Base-by-base conservation (phyloP, 2,113 vertebrate genomes). In the Atrichornis clamosus region DNA sequence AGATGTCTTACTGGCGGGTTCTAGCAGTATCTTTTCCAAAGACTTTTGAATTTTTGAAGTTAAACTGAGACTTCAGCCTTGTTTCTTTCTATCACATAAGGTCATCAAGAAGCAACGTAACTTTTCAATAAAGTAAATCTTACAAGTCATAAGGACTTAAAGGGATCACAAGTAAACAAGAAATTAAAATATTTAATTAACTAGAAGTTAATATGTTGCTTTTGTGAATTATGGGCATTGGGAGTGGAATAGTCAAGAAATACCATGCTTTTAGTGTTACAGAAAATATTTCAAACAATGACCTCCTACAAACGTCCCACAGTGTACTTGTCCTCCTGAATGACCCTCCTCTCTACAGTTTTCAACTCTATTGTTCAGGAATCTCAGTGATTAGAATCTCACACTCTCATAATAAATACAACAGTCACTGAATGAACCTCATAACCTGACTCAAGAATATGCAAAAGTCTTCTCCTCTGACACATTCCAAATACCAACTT, bases 241-340 rank as follows among this genome's bases (percentile, higher is more conserved):
- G 9, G 14, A 69, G 10, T 11, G 4, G 46, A 91, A 80, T 3
- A 55, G 30, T 6, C 56, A 14, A 64, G 39, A 84, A 73, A 15
- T 2, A 1, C 1, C 1, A 0, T 55, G 32, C 1, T n/a, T 62
- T 49, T 58, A 63, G 26, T 46, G 8, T 37, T 83, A 58, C 11
- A 46, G 33, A 76, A 87, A 73, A 30, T 47, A 73, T 21, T 76
- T 75, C 55, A 69, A 59, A 32, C 26, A 35, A 27, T 13, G 13
- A 19, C 20, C 14, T 79, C 53, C 41, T 37, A 21, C 16, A 55
- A 37, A 49, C 6, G 24, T 53, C 44, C 37, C 8, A 37, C 11
- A 55, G 30, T 14, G 44, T 15, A 17, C 22, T 86, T 53, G 30
- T 39, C 30, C 30, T 83, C 11, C 35, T 56, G 7, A 82, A 64